Evolutionary conservation across 2,797 vertebrate species (phyloP).

Genomic region (Hyperoplus immaculatus): DNA sequence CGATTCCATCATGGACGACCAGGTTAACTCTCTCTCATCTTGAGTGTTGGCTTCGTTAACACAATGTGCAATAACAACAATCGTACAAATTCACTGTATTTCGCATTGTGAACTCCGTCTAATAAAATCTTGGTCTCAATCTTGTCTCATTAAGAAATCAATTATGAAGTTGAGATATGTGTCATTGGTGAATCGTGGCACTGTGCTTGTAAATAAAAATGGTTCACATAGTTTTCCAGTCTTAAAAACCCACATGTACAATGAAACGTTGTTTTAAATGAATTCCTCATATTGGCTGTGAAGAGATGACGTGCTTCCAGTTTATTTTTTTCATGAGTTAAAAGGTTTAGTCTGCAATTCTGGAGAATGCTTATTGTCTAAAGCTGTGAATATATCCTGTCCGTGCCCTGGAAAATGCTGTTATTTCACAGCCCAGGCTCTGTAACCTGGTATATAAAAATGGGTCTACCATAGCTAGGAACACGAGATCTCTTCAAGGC

Average conservation of each 20-base stretch:
- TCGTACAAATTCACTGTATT: not conserved
- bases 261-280: too few species aligned
- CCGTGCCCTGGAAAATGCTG: too few species aligned
- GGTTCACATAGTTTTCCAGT: not conserved
- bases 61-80: not conserved
- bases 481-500: not conserved
- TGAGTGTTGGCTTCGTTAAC: not conserved
- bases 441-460: too few species aligned
- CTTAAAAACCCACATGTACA: not conserved
- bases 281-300: too few species aligned
- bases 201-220: not conserved
- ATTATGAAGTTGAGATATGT: not conserved
- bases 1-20: conserved; percentile 77
- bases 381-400: too few species aligned
- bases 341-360: too few species aligned
- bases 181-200: not conserved
- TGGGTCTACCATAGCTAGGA: too few species aligned
- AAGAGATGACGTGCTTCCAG: too few species aligned
- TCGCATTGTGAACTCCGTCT: conserved; percentile 6
- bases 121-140: conserved; percentile 43
- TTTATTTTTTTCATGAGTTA: too few species aligned
- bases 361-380: too few species aligned
- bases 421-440: too few species aligned
- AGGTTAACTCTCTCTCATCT: conserved; percentile 70
- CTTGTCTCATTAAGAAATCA: conserved; percentile 12